phyloP scores from a whole-genome alignment of 2,888 invertebrate species.

The Nomada hirtipes region DNA sequence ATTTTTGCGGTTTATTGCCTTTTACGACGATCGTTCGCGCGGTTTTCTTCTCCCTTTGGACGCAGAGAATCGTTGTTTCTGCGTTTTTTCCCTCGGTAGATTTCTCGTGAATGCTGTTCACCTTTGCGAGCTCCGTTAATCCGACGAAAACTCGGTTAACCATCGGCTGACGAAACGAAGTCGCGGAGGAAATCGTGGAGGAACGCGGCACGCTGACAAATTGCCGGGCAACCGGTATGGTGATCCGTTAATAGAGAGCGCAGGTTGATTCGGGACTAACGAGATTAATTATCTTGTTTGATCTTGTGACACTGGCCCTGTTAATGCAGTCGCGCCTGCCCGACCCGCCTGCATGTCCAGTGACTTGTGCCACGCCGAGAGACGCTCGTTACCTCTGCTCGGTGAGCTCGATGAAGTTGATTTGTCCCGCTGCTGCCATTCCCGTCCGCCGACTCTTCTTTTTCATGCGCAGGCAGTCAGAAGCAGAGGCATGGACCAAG shows the following conservation, averaged over 20 bases:
- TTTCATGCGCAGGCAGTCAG: neutral
- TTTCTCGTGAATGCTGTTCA: neutral
- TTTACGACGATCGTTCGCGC: slow-evolving; percentile 55
- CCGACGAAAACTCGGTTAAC: slow-evolving; percentile 7
- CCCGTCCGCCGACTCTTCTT: neutral
- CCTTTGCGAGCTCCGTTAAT: slow-evolving; percentile 28
- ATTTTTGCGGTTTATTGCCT: slow-evolving; percentile 76
- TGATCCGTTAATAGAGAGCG: slow-evolving; percentile 69
- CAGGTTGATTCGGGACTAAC: slow-evolving; percentile 67
- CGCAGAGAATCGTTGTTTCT: neutral
- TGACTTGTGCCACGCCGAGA: slow-evolving; percentile 26
- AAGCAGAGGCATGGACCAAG: too few species aligned
- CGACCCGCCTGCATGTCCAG: slow-evolving; percentile 10
- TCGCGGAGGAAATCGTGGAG: slow-evolving; percentile 37
- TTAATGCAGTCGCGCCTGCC: slow-evolving; percentile 59
- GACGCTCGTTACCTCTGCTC: slow-evolving; percentile 45
- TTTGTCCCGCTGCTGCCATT: slow-evolving; percentile 28
- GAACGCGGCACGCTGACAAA: slow-evolving; percentile 56
- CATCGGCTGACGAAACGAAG: neutral
- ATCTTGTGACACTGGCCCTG: slow-evolving; percentile 65
- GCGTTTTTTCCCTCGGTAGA: neutral
- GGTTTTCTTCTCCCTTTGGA: too few species aligned
- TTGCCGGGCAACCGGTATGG: slow-evolving; percentile 60
- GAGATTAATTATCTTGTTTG: slow-evolving; percentile 71
- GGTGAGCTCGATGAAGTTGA: slow-evolving; percentile 39